These are phyloP conservation scores for Myanophis thanlyinensis DNA, from an alignment of 2,113 vertebrate species.

Conservation along the genomic window DNA sequence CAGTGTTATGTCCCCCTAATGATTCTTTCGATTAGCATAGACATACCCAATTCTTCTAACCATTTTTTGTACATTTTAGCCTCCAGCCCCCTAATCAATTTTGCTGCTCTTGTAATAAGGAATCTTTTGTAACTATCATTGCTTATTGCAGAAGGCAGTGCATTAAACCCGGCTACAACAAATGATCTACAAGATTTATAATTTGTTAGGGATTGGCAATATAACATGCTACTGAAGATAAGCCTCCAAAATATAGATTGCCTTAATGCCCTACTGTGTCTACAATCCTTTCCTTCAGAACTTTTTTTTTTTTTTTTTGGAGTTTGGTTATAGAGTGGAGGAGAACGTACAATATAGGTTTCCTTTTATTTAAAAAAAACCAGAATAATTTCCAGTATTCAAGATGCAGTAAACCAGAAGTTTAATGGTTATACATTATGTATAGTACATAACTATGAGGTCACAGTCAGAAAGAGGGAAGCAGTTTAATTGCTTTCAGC, in stretches of 20 bases:
- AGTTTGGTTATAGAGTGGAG: background rate
- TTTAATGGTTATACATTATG: background rate
- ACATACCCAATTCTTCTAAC: too few relatives aligned
- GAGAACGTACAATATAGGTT: background rate
- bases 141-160: background rate
- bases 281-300: background rate
- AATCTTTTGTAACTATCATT: background rate
- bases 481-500: background rate
- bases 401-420: background rate
- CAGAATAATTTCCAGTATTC: background rate
- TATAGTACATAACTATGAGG: background rate
- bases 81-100: too few relatives aligned
- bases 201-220: background rate
- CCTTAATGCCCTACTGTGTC: background rate
- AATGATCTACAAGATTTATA: background rate
- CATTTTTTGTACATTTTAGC: too few relatives aligned
- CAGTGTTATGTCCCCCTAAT: too few relatives aligned
- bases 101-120: too few relatives aligned
- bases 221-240: background rate
- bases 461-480: background rate
- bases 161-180: background rate
- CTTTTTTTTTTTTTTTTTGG: background rate
- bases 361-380: background rate
- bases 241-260: background rate
- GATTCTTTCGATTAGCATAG: too few relatives aligned